phyloP scores from a whole-genome alignment of 2,113 vertebrate species.

The Epinephelus fuscoguttatus region DNA sequence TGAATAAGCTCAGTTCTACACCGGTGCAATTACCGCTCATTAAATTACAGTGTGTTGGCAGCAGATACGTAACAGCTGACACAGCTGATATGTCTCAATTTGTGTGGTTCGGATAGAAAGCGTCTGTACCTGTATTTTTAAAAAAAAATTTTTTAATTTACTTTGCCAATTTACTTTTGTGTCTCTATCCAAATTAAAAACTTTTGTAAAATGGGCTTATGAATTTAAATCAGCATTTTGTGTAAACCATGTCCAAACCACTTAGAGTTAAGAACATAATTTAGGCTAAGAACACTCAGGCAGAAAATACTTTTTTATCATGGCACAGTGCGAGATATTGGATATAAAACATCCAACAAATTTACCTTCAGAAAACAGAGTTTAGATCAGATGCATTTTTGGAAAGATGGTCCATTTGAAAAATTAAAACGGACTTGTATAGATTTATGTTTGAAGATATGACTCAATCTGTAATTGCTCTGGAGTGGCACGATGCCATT shows the following conservation, averaged over 20 bases:
- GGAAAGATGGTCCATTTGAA: background rate
- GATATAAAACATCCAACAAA: background rate
- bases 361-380: background rate
- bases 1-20: background rate
- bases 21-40: background rate
- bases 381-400: background rate
- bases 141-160: slow-evolving; percentile 7
- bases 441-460: slow-evolving; percentile 28
- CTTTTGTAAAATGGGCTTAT: slow-evolving; percentile 17
- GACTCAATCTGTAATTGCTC: slow-evolving; percentile 36
- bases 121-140: background rate
- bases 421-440: background rate
- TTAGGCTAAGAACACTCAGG: background rate
- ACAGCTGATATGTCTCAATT: background rate
- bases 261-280: slow-evolving; percentile 21
- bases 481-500: background rate
- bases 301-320: background rate
- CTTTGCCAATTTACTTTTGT: slow-evolving; percentile 5
- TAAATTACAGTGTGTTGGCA: background rate
- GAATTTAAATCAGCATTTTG: slow-evolving; percentile 21
- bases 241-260: slow-evolving; percentile 26
- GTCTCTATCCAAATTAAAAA: slow-evolving; percentile 9
- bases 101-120: background rate
- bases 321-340: background rate
- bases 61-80: background rate